Percentiles rank a stretch among this genome's conserved stretches.
These are phyloP conservation scores for Plecotus auritus DNA, from an alignment of 2,113 vertebrate genomes.

Conservation along the genomic window DNA sequence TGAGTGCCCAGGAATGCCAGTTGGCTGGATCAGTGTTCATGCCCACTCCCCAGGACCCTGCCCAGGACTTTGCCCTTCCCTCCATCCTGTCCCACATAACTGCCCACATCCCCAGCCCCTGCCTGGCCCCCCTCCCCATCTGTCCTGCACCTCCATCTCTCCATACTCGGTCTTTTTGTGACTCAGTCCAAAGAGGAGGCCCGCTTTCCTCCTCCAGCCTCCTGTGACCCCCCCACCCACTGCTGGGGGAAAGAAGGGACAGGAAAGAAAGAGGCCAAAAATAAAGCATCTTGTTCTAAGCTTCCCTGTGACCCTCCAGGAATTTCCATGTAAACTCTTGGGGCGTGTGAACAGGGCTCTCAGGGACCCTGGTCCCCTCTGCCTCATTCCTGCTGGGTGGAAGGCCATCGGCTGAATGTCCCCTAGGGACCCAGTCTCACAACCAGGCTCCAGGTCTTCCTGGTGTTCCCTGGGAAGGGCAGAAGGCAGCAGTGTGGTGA, in stretches of 20 bases:
- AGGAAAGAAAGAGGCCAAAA: constrained; percentile 3
- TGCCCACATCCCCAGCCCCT: background rate
- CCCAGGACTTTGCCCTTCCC: background rate
- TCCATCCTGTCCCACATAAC: background rate
- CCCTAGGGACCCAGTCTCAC: constrained; percentile 68
- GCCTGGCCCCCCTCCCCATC: accelerated
- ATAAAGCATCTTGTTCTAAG: background rate
- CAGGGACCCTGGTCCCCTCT: constrained; percentile 11
- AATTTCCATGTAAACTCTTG: constrained; percentile 23
- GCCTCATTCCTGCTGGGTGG: constrained; percentile 69
- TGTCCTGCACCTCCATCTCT: background rate
- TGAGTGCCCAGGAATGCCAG: background rate
- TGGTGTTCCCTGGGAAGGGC: background rate
- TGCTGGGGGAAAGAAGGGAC: background rate
- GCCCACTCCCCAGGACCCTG: background rate
- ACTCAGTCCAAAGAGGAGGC: background rate
- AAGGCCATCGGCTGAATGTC: constrained; percentile 71
- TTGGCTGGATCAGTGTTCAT: background rate
- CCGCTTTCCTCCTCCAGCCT: background rate
- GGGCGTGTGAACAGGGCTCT: constrained; percentile 77
- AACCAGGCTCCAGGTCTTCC: constrained; percentile 31
- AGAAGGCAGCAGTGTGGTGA: background rate
- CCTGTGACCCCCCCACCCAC: background rate
- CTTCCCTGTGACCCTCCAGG: constrained; percentile 34
- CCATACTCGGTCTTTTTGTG: background rate